Percentiles rank a stretch among this genome's conserved stretches.
These are phyloP conservation scores for Lacanobia wlatinum DNA, from an alignment of 2,888 invertebrate genomes.

Conservation along the genomic window DNA sequence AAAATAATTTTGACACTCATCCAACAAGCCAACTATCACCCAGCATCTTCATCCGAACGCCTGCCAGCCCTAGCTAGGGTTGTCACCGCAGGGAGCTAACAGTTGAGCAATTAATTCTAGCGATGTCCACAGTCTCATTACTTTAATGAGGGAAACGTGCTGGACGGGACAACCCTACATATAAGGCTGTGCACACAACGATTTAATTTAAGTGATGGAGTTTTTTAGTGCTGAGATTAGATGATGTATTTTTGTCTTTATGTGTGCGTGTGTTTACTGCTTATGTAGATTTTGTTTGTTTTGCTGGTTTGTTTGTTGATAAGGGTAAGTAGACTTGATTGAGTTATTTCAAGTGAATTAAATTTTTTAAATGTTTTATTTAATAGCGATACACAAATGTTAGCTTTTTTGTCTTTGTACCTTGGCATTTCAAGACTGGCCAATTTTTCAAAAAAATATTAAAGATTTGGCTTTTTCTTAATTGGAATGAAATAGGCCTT, in stretches of 20 bases:
- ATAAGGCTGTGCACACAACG: slow-evolving; percentile 54
- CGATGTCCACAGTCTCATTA: slow-evolving; percentile 80
- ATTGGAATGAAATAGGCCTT: no score
- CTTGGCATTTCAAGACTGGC: no score
- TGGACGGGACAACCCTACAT: slow-evolving; percentile 68
- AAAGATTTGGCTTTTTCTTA: no score
- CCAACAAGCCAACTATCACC: neutral
- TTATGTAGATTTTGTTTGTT: slow-evolving; percentile 3
- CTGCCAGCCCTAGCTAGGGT: slow-evolving; percentile 54
- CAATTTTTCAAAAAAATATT: no score
- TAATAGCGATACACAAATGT: no score
- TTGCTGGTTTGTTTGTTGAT: slow-evolving; percentile 2
- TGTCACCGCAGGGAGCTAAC: slow-evolving; percentile 62
- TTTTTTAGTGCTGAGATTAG: slow-evolving; percentile 47
- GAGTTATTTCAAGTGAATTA: no score
- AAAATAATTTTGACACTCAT: neutral
- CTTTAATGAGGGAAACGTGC: slow-evolving; percentile 82
- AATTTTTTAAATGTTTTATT: no score
- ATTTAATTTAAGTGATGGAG: slow-evolving; percentile 53
- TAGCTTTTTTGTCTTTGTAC: no score
- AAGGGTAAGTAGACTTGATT: neutral
- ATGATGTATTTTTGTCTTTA: slow-evolving; percentile 31
- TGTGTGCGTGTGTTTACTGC: slow-evolving; percentile 3
- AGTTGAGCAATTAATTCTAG: slow-evolving; percentile 80
- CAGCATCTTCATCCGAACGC: no score